Evolutionary conservation across 1,140 invertebrate species (phyloP), one percentile per base, ranked within the genome.

Genomic region (Arctopsyche grandis): DNA sequence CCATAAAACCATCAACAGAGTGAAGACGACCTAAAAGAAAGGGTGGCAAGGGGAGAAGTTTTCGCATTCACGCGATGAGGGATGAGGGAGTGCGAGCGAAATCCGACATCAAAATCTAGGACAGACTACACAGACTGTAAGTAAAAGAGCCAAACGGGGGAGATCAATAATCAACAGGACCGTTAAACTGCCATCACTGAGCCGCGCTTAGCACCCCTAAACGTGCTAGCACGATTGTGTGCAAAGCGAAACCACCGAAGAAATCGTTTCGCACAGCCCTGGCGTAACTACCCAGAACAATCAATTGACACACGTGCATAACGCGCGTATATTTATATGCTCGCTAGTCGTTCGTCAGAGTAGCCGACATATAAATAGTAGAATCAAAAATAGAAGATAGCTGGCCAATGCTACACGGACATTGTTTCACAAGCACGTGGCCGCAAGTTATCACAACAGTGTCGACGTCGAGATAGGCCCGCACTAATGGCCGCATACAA

Each of bases 391-490:
- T 66, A 66, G 63, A 3, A 3, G 12, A 16, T 26, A 66, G 63
- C 63, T 66, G 9, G 63, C 63, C 63, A 66, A 66, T 66, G 63
- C 63, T 66, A 66, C 63, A 22, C 63, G 24, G 63, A 66, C 63
- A 66, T 66, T 66, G 63, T 66, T 66, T 66, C 21, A 29, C 21
- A 66, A 66, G 63, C 63, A 66, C 63, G 63, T 66, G 63, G 63
- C 10, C 16, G 10, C 16, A 52, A 52, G 48, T 52, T 52, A 52
- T 52, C 48, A 52, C 48, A 52, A 52, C 48, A 52, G 10, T 52
- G 48, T 12, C 48, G 3, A 52, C 48, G 48, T 52, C 16, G 12
- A 16, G 12, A 52, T 52, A 52, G 48, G 48, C 10, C 48, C 48
- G 16, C 10, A 16, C 10, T 16, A 16, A 52, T 16, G 48, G 16